Conservation (phyloP, 2,113 vertebrate genomes). For the Raja brachyura region DNA sequence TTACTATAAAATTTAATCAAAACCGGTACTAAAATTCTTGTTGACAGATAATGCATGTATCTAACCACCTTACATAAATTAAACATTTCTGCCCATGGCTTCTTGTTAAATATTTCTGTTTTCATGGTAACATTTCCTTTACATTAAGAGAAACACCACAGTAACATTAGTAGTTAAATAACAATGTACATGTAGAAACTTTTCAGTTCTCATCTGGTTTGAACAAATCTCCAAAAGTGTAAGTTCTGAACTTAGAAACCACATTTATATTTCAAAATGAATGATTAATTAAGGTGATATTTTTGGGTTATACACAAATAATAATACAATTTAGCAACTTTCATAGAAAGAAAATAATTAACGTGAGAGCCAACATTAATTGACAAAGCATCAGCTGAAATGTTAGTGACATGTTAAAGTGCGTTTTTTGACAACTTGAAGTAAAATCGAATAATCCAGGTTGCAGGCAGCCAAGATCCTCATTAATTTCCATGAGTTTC, state of each 20-base stretch:
- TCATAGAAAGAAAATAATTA: not conserved
- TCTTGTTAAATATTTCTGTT: not conserved
- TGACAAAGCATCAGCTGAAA: slow-evolving; percentile 37
- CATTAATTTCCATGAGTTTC: slow-evolving; percentile 39
- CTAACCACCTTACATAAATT: not conserved
- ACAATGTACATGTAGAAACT: not conserved
- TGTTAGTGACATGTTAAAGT: slow-evolving; percentile 15
- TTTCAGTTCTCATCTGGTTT: not conserved
- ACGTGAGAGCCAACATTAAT: slow-evolving; percentile 21
- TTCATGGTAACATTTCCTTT: not conserved
- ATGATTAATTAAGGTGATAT: slow-evolving; percentile 12
- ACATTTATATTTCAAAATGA: slow-evolving; percentile 14
- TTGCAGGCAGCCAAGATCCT: not conserved
- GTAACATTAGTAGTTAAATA: not conserved
- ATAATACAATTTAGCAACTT: not conserved
- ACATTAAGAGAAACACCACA: not conserved
- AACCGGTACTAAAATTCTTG: not conserved
- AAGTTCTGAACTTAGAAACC: not conserved
- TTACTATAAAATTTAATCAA: not conserved
- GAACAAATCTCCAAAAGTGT: not conserved
- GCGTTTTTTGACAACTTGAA: slow-evolving; percentile 35
- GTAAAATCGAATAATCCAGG: slow-evolving; percentile 36
- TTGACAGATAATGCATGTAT: not conserved
- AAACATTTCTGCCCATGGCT: not conserved
- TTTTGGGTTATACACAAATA: not conserved